Percentiles rank a stretch among this genome's conserved stretches.
These are phyloP conservation scores for Leucoma salicis DNA, from an alignment of 2,888 invertebrate species.

Conservation along the genomic window DNA sequence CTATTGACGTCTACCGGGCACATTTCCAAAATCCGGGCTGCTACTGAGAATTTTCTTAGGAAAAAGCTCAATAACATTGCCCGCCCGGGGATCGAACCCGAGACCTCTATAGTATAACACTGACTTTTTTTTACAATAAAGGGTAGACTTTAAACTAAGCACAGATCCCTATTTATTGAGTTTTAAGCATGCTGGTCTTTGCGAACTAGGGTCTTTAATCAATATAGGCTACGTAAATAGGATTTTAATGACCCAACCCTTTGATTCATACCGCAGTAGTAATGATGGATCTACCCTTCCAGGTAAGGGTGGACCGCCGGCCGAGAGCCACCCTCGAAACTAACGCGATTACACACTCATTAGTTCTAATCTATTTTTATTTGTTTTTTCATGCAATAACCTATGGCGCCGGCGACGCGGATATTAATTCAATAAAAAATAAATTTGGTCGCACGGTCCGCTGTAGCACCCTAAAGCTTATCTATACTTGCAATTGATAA, in stretches of 20 bases:
- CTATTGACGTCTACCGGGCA: no score
- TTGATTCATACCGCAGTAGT: conserved; percentile 59
- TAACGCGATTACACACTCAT: conserved; percentile 76
- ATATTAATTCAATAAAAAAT: conserved; percentile 31
- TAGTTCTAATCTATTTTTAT: conserved; percentile 67
- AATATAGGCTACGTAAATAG: conserved; percentile 7
- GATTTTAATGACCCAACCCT: conserved; percentile 29
- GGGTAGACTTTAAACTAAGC: no score
- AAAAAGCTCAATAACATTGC: no score
- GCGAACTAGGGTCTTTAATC: neutral
- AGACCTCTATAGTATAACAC: no score
- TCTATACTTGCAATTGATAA: neutral
- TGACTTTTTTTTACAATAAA: no score
- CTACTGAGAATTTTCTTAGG: no score
- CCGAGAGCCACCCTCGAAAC: conserved; percentile 68
- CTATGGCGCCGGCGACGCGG: conserved; percentile 31
- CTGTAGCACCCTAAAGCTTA: neutral
- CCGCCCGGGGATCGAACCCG: no score
- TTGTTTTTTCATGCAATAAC: conserved; percentile 52
- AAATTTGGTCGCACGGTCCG: conserved; percentile 17
- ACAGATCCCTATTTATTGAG: no score
- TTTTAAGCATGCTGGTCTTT: neutral
- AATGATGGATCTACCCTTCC: conserved; percentile 60
- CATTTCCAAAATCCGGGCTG: no score
- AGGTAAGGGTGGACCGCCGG: conserved; percentile 71